Conservation (phyloP, 2,113 vertebrate genomes). For the Barnardius zonarius region DNA sequence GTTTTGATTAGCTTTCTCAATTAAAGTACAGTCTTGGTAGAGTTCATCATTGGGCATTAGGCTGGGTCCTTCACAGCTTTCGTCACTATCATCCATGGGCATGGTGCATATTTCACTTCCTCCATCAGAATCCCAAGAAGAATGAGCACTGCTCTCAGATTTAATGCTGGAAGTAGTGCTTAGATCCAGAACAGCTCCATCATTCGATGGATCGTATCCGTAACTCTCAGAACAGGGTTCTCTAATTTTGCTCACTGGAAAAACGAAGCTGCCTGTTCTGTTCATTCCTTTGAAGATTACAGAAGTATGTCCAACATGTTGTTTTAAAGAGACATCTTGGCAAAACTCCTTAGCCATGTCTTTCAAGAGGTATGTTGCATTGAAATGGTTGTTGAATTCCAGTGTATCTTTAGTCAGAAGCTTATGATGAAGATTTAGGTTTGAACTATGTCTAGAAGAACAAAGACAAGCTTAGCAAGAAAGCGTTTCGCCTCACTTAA, state of each 20-base stretch:
- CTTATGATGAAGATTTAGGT: conserved; percentile 93
- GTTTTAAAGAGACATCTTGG: conserved; percentile 77
- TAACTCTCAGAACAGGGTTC: conserved; percentile 71
- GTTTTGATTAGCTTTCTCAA: conserved; percentile 75
- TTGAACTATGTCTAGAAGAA: conserved; percentile 90
- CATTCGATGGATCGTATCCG: conserved; percentile 62
- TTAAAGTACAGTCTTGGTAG: conserved; percentile 69
- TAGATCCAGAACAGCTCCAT: conserved; percentile 87
- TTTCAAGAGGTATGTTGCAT: conserved; percentile 78
- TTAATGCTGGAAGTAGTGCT: conserved; percentile 86
- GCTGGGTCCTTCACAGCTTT: conserved; percentile 81
- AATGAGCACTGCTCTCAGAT: conserved; percentile 79
- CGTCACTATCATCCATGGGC: conserved; percentile 87
- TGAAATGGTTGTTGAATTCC: conserved; percentile 75
- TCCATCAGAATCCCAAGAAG: conserved; percentile 92
- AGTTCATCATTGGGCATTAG: conserved; percentile 71
- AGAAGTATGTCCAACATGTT: conserved; percentile 81
- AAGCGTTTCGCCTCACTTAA: conserved; percentile 14
- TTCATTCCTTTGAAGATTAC: conserved; percentile 90
- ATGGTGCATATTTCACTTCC: conserved; percentile 84
- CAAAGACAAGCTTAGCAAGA: conserved; percentile 68
- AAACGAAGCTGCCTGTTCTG: conserved; percentile 86
- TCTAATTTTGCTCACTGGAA: conserved; percentile 82
- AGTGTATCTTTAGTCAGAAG: conserved; percentile 88
- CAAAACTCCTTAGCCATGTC: conserved; percentile 79